Evolutionary conservation across 2,888 invertebrate species (phyloP).

Genomic region (Scaptomyza tumidula): DNA sequence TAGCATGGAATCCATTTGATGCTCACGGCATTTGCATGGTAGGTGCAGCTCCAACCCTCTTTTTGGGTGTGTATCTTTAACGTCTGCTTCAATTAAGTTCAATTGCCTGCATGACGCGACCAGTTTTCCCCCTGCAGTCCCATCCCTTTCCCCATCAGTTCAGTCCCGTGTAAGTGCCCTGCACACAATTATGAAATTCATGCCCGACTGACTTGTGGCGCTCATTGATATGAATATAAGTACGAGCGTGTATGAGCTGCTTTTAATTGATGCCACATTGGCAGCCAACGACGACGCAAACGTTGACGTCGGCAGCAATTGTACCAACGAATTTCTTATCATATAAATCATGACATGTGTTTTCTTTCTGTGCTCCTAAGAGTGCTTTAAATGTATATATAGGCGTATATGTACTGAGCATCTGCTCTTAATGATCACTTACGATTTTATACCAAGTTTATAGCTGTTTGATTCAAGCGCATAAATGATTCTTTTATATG

Average conservation of each 20-base stretch:
- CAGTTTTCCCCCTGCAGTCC: constrained; percentile 4
- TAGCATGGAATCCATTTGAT: constrained; percentile 95
- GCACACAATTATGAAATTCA: constrained; percentile 61
- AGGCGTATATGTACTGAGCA: neutral
- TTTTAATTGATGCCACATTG: constrained; percentile 73
- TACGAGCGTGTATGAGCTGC: constrained; percentile 22
- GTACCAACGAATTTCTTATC: constrained; percentile 30
- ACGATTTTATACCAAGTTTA: neutral
- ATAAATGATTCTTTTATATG: constrained; percentile 21
- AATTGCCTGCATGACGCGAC: constrained; percentile 64
- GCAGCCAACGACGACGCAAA: constrained; percentile 26
- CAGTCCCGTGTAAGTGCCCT: constrained; percentile 27
- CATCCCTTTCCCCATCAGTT: neutral
- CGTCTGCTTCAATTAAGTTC: constrained; percentile 63
- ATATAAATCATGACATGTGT: constrained; percentile 50
- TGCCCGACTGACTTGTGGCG: constrained; percentile 53
- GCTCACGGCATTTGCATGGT: constrained; percentile 98
- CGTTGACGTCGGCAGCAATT: constrained; percentile 29
- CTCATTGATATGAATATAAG: constrained; percentile 49
- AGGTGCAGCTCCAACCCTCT: constrained; percentile 58
- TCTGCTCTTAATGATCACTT: constrained; percentile 6
- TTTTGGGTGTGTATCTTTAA: constrained; percentile 30
- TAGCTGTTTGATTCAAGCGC: neutral
- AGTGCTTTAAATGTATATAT: constrained; percentile 31
- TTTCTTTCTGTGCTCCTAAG: constrained; percentile 14